Evolutionary conservation across 2,113 vertebrate species (phyloP).

Genomic region (Larimichthys polyactis): DNA sequence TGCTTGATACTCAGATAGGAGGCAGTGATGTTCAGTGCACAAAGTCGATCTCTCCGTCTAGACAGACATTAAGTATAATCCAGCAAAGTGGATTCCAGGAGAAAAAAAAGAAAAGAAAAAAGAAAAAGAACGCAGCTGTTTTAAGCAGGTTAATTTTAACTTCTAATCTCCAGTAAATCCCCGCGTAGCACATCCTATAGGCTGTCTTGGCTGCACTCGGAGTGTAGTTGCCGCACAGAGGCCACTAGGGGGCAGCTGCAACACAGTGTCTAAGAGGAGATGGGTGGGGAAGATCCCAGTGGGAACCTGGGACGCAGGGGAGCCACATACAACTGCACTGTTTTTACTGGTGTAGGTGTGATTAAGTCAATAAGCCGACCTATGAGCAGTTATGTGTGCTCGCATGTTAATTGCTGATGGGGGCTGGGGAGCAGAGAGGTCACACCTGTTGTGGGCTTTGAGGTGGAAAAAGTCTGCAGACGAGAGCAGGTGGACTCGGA

Average conservation of each 20-base stretch:
- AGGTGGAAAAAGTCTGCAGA: constrained; percentile 34
- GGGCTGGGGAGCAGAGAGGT: constrained; percentile 43
- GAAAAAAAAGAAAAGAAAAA: neutral
- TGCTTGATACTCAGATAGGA: neutral
- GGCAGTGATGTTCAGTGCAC: neutral
- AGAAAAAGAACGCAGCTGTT: constrained; percentile 51
- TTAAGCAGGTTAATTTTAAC: constrained; percentile 78
- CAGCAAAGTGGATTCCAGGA: constrained; percentile 33
- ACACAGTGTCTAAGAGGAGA: constrained; percentile 13
- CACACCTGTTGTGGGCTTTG: constrained; percentile 63
- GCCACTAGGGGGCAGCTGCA: constrained; percentile 78
- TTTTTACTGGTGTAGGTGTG: neutral
- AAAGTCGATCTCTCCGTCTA: constrained; percentile 45
- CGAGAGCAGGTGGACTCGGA: constrained; percentile 64
- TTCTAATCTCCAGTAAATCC: constrained; percentile 78
- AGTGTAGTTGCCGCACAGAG: constrained; percentile 25
- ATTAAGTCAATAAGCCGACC: neutral
- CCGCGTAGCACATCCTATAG: constrained; percentile 20
- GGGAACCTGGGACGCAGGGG: constrained; percentile 18
- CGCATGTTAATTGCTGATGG: constrained; percentile 22
- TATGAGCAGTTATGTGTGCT: constrained; percentile 8
- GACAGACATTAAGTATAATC: constrained; percentile 64
- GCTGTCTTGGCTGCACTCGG: neutral
- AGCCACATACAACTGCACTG: neutral
- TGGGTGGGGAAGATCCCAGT: neutral